These are phyloP conservation scores for Cercopithecus mona DNA, from an alignment of 2,113 vertebrate genomes.

Conservation along the genomic window DNA sequence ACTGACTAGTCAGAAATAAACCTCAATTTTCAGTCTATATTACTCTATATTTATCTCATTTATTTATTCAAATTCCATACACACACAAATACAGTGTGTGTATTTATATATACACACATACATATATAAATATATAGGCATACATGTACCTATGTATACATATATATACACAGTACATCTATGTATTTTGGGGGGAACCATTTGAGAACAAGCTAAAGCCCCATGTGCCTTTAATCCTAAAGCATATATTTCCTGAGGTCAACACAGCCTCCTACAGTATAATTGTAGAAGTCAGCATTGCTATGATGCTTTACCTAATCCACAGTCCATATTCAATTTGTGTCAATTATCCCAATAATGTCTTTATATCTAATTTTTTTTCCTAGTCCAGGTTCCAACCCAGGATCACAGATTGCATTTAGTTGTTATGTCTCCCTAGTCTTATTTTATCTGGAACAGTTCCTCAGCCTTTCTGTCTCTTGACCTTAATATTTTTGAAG, in stretches of 20 bases:
- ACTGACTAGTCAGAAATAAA: not conserved
- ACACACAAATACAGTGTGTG: not conserved
- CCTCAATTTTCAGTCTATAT: not conserved
- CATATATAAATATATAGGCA: too few species aligned
- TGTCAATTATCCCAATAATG: not conserved
- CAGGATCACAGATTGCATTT: not conserved
- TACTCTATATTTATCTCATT: not conserved
- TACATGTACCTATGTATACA: not conserved
- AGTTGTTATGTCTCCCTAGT: not conserved
- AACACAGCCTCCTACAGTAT: not conserved
- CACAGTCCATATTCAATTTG: not conserved
- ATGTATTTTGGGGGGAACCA: not conserved
- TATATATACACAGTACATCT: not conserved
- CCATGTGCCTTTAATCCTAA: not conserved
- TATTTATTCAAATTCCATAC: not conserved
- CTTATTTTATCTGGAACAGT: constrained; percentile 26
- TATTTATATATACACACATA: not conserved
- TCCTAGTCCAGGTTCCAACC: not conserved
- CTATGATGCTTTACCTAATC: not conserved
- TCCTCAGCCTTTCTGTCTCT: not conserved
- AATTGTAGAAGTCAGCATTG: not conserved
- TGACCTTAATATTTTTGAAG: constrained; percentile 35
- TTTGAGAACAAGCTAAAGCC: not conserved
- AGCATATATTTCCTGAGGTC: not conserved
- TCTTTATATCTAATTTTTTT: not conserved